Evolutionary conservation across 1,140 invertebrate genomes (phyloP).

Genomic region (Drosophila nebulosa): DNA sequence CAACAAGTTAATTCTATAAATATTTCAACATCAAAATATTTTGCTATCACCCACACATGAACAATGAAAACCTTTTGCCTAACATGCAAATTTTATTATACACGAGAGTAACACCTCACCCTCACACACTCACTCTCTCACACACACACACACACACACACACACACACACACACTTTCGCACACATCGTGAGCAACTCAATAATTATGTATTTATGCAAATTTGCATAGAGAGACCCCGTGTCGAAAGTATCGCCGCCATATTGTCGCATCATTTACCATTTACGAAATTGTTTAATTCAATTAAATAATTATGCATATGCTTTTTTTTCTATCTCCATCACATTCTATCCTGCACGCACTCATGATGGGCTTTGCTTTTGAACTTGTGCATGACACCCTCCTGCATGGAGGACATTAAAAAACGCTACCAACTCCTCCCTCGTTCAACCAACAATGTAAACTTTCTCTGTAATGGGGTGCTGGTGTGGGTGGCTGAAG

Average conservation of each 20-base stretch:
- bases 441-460: constrained; percentile 43
- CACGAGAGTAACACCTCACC: background rate
- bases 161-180: background rate
- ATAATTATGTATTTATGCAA: constrained; percentile 14
- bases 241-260: constrained; percentile 49
- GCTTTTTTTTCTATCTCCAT: constrained; percentile 17
- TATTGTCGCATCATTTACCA: constrained; percentile 75
- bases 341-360: background rate
- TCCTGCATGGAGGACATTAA: constrained; percentile 41
- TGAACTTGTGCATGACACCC: constrained; percentile 50
- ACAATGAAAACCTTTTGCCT: constrained; percentile 5
- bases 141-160: background rate
- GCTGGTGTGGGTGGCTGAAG: background rate
- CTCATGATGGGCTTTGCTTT: background rate
- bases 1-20: too few relatives aligned
- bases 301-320: constrained; percentile 79
- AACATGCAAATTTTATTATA: constrained; percentile 10
- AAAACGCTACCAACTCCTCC: constrained; percentile 31
- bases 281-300: constrained; percentile 67
- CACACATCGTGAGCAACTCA: constrained; percentile 2
- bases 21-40: background rate
- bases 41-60: background rate
- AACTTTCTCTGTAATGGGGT: constrained; percentile 45
- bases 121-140: background rate
- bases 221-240: constrained; percentile 8